Evolutionary conservation across 1,140 invertebrate species (phyloP).

Genomic region (Drosophila mayri): DNA sequence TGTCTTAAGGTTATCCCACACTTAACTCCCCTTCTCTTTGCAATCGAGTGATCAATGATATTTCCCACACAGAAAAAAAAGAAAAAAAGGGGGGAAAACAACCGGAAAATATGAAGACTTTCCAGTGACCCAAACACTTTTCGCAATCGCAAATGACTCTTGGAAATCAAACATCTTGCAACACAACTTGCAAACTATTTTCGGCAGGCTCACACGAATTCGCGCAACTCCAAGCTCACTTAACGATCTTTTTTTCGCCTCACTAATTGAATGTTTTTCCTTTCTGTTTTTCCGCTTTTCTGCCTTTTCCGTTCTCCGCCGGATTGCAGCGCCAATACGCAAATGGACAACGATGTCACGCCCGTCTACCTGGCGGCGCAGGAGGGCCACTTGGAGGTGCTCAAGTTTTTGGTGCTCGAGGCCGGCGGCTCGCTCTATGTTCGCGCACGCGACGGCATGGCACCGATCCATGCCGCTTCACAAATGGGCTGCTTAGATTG

Average conservation of each 20-base stretch:
- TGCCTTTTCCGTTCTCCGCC: slow-evolving; percentile 3
- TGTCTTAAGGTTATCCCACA: slow-evolving; percentile 15
- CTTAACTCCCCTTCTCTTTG: neutral
- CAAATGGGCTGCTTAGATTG: slow-evolving; percentile 95
- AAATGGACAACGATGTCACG: slow-evolving; percentile 95
- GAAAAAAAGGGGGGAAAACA: slow-evolving; percentile 7
- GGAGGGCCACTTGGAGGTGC: slow-evolving; percentile 93
- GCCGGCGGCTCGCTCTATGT: slow-evolving; percentile 91
- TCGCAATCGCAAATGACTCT: slow-evolving; percentile 8
- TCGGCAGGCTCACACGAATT: slow-evolving; percentile 12
- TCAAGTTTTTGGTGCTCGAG: slow-evolving; percentile 92
- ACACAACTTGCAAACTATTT: slow-evolving; percentile 1
- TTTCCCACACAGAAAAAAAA: neutral
- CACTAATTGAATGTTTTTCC: slow-evolving; percentile 20
- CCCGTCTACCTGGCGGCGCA: slow-evolving; percentile 95
- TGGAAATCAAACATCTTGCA: neutral
- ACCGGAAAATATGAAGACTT: slow-evolving; percentile 15
- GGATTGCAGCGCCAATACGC: slow-evolving; percentile 91
- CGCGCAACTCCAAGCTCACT: slow-evolving; percentile 50
- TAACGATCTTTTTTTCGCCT: neutral
- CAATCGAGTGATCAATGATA: slow-evolving; percentile 28
- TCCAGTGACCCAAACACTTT: slow-evolving; percentile 24
- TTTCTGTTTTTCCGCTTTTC: slow-evolving; percentile 10
- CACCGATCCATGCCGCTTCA: slow-evolving; percentile 93
- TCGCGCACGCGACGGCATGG: slow-evolving; percentile 94